Evolutionary conservation across 2,888 invertebrate species (phyloP).

Genomic region (Latrodectus elegans): DNA sequence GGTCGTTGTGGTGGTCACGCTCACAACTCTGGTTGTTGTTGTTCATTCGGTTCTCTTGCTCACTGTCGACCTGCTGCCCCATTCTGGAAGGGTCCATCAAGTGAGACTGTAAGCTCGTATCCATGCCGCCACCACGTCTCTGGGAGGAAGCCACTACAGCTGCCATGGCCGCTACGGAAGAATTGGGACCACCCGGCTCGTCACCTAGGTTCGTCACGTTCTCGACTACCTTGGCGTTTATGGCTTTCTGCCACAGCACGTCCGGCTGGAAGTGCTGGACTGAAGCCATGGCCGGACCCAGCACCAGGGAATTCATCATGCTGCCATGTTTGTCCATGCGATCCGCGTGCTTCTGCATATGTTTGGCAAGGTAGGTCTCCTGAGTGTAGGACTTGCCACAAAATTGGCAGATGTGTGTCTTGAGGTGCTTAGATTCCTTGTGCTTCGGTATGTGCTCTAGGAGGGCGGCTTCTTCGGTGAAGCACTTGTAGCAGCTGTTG

Average conservation of each 20-base stretch:
- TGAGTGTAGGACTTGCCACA: slow-evolving; percentile 99
- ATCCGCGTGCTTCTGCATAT: slow-evolving; percentile 94
- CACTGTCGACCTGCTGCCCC: slow-evolving; percentile 23
- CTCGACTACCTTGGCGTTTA: slow-evolving; percentile 48
- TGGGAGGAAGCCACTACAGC: slow-evolving; percentile 57
- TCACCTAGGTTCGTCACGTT: slow-evolving; percentile 12
- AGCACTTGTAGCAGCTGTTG: slow-evolving; percentile 99
- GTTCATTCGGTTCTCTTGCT: slow-evolving; percentile 61
- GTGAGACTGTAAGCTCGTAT: slow-evolving; percentile 53
- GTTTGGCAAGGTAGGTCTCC: slow-evolving; percentile 98
- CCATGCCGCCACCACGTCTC: slow-evolving; percentile 23
- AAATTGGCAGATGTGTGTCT: slow-evolving; percentile 99
- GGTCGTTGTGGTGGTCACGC: slow-evolving; percentile 43
- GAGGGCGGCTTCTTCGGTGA: slow-evolving; percentile 95
- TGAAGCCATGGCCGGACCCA: slow-evolving; percentile 15
- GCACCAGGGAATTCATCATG: slow-evolving; percentile 51
- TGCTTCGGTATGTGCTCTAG: slow-evolving; percentile 99
- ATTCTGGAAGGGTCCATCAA: slow-evolving; percentile 45
- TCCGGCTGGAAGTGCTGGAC: slow-evolving; percentile 43
- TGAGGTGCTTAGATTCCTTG: slow-evolving; percentile 98
- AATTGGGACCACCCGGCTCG: slow-evolving; percentile 29
- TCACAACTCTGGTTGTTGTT: slow-evolving; percentile 37
- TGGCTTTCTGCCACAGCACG: slow-evolving; percentile 59
- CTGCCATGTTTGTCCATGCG: slow-evolving; percentile 83
- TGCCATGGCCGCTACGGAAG: slow-evolving; percentile 66